Conservation (phyloP, 1,140 invertebrate species). For the Drosophila fuyamai region DNA sequence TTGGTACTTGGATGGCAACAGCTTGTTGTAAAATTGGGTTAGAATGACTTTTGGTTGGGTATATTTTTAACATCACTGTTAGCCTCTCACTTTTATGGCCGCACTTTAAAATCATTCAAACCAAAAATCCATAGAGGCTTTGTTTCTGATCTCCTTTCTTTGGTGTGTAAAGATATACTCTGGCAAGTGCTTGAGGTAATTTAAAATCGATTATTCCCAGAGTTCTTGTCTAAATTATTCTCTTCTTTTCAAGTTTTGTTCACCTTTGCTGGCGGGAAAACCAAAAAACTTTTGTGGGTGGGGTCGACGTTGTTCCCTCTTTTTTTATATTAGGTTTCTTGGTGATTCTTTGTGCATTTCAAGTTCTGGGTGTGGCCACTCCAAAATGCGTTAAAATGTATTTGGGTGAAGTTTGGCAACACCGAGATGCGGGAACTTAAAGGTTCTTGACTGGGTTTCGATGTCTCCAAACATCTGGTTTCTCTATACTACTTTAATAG, state of each 20-base stretch:
- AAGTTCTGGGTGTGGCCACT: slow-evolving; percentile 48
- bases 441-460: slow-evolving; percentile 7
- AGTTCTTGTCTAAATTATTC: slow-evolving; percentile 42
- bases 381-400: slow-evolving; percentile 29
- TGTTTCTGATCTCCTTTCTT: slow-evolving; percentile 6
- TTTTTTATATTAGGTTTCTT: slow-evolving; percentile 17
- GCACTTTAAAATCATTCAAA: slow-evolving; percentile 32
- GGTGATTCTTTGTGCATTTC: slow-evolving; percentile 40
- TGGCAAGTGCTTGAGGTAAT: slow-evolving; percentile 37
- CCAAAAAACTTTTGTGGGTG: slow-evolving; percentile 22
- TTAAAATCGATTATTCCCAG: slow-evolving; percentile 53
- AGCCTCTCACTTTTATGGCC: background rate
- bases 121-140: background rate
- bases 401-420: slow-evolving; percentile 51
- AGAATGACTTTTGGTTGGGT: slow-evolving; percentile 53
- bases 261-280: slow-evolving; percentile 32
- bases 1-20: slow-evolving; percentile 4
- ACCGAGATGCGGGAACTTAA: slow-evolving; percentile 3
- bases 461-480: background rate
- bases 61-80: slow-evolving; percentile 4
- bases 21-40: slow-evolving; percentile 14
- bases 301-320: slow-evolving; percentile 20
- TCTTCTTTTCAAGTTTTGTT: slow-evolving; percentile 42
- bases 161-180: slow-evolving; percentile 35
- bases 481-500: no score